Base-by-base conservation (phyloP, 1,140 invertebrate species). In the Rhopalosiphum padi region DNA sequence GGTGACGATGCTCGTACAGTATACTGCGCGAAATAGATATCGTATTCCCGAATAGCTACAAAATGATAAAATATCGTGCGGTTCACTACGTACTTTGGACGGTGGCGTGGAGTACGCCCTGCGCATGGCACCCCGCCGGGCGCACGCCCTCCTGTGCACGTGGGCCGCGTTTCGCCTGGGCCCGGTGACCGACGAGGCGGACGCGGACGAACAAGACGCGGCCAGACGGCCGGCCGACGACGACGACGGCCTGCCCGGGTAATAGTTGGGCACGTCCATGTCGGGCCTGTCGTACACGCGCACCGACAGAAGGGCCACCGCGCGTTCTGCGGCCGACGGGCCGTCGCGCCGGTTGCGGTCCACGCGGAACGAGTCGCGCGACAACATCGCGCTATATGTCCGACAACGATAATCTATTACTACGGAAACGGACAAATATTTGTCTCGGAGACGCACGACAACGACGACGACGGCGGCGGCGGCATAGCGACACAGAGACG, bases 51-150 rank as follows among this genome's bases (percentile, higher is more conserved):
- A 46, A 46, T 46, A 46, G 8, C 46, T 11, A 46, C 46, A 46
- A 46, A 46, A 41, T 41, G 11, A 46, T 9, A 8, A 11, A 46
- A 11, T 46, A 11, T 8, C 0, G 1, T 46, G 46, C 46, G 46
- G 46, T 41, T 41, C 41, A 41, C 1, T 55, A 90, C 93, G 48
- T 94, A 94, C 93, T 89, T 90, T 94, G 11, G 55, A 11, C 55
- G 94, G 94, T 11, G 94, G 94, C 18, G 94, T 92, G 8, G 94
- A 94, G 25, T 94, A 94, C 5, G 94, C 94, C 35, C 94, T 83
- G 6, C 94, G 94, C 94, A 94, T 94, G n/a, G 94, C 94, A 0
- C 94, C 94, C 25, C 94, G 82, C 8, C 94, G 91, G 55, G 93
- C 48, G 77, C 91, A 93, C 41, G 93, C 94, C 83, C 94, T 86